Evolutionary conservation across 2,888 invertebrate genomes (phyloP).

Genomic region (Diploptera punctata): DNA sequence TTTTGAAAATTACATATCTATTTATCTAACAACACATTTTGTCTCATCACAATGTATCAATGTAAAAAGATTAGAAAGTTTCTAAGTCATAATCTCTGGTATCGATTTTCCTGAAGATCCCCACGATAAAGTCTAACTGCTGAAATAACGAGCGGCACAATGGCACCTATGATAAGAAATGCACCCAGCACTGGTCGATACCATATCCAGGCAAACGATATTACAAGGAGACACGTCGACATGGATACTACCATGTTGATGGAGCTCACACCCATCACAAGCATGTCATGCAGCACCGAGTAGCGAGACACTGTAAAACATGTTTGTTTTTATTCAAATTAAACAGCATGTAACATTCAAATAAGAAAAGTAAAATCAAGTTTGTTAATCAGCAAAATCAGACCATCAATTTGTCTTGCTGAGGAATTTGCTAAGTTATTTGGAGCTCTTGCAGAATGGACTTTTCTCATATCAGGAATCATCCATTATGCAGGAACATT

Average conservation of each 20-base stretch:
- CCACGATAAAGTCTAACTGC: conserved; percentile 44
- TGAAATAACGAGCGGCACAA: conserved; percentile 54
- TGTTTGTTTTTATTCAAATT: neutral
- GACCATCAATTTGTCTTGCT: too few relatives aligned
- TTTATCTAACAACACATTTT: too few relatives aligned
- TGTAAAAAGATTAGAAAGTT: too few relatives aligned
- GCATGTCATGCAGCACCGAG: conserved; percentile 32
- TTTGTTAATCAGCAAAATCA: too few relatives aligned
- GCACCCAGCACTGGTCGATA: conserved; percentile 56
- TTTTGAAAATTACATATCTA: too few relatives aligned
- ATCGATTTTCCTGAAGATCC: conserved; percentile 2
- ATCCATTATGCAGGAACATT: too few relatives aligned
- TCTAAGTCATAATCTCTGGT: conserved; percentile 25
- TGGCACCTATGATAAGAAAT: conserved; percentile 52
- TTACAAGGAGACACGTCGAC: conserved; percentile 55
- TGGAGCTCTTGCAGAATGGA: too few relatives aligned
- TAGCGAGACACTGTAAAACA: conserved; percentile 16
- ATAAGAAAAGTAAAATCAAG: too few relatives aligned
- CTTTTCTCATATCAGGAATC: too few relatives aligned
- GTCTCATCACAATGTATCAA: too few relatives aligned
- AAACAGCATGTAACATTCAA: too few relatives aligned
- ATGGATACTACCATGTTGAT: conserved; percentile 57
- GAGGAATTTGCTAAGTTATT: too few relatives aligned
- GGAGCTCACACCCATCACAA: conserved; percentile 50
- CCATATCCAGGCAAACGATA: conserved; percentile 58